phyloP scores from a whole-genome alignment of 2,113 vertebrate genomes.

The Nanger granti region DNA sequence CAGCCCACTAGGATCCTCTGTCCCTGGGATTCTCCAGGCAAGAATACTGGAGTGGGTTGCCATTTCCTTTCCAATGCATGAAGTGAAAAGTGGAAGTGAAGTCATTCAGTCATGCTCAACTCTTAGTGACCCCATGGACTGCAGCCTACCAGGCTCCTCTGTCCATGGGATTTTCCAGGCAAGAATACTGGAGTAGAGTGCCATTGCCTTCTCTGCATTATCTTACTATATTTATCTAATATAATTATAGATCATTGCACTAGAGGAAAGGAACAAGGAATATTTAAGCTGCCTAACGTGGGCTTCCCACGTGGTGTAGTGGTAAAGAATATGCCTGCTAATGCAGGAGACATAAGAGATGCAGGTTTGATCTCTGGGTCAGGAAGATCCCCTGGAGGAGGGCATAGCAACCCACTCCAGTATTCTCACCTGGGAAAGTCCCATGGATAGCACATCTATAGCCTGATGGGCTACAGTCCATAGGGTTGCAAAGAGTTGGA shows the following conservation, averaged over 20 bases:
- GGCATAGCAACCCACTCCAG: background rate
- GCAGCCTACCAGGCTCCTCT: background rate
- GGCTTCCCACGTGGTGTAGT: background rate
- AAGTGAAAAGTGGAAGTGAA: background rate
- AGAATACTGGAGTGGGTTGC: background rate
- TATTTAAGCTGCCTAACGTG: background rate
- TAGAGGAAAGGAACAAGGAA: background rate
- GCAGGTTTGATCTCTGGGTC: background rate
- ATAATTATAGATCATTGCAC: background rate
- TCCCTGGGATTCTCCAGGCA: background rate
- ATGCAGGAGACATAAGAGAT: background rate
- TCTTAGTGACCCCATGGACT: background rate
- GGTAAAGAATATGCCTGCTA: background rate
- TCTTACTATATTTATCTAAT: background rate
- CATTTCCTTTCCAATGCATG: background rate
- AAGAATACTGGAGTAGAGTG: background rate
- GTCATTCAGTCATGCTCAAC: background rate
- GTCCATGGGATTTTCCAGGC: background rate
- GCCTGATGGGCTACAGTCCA: background rate
- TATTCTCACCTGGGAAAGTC: background rate
- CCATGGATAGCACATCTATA: background rate
- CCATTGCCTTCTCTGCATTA: background rate
- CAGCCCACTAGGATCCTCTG: background rate
- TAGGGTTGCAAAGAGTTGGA: background rate
- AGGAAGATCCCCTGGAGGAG: background rate